phyloP scores from a whole-genome alignment of 2,113 vertebrate genomes.

The Bubo blakistoni region DNA sequence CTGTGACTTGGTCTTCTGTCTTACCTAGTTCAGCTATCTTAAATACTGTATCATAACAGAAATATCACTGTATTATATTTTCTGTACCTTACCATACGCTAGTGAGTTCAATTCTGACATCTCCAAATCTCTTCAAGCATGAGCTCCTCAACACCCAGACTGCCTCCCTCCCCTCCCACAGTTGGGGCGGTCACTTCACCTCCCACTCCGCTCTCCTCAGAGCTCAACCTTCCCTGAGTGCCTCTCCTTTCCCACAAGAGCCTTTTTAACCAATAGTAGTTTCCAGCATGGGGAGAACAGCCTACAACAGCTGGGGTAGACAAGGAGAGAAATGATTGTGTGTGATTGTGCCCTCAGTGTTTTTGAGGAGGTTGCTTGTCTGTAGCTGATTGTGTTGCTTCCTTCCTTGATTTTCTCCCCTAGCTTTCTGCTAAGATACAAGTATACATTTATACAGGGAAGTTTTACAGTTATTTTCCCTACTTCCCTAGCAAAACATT shows the following conservation, averaged over 20 bases:
- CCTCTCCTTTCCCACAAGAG: neutral
- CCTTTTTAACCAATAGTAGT: neutral
- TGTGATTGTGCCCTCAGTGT: neutral
- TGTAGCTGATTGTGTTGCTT: neutral
- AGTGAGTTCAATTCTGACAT: fast-evolving
- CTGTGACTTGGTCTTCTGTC: neutral
- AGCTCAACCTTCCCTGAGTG: neutral
- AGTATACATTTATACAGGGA: neutral
- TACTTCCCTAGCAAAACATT: neutral
- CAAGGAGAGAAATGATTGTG: neutral
- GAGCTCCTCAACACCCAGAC: neutral
- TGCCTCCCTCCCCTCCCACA: fast-evolving
- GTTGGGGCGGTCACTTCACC: fast-evolving
- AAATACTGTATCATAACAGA: neutral
- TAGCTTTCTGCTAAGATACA: neutral
- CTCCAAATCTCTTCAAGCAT: neutral
- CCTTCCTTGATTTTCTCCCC: neutral
- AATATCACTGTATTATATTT: neutral
- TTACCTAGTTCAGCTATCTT: neutral
- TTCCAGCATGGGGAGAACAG: neutral
- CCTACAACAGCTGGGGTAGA: neutral
- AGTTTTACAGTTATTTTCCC: neutral
- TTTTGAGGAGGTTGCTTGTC: neutral
- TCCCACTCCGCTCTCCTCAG: neutral
- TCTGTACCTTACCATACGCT: neutral